Evolutionary conservation across 2,888 invertebrate genomes (phyloP), one percentile per base, ranked within the genome.

Genomic region (Anthophora plumipes): DNA sequence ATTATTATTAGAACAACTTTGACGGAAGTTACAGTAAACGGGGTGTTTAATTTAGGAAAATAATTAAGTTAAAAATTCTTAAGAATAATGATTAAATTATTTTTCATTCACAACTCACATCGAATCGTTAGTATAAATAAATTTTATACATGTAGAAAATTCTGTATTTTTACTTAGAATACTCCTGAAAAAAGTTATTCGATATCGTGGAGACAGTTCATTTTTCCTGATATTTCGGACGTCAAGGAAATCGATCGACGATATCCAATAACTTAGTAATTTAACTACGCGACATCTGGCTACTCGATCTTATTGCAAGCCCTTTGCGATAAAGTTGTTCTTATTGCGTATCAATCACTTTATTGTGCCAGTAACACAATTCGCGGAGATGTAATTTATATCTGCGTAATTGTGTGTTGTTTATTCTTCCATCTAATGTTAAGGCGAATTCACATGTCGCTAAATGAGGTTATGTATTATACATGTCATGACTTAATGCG

Each of bases 291-390:
- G 61, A 61, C 46, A 55, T 70, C 20, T 39, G 39, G 54, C 14
- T 63, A 17, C 3, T 57, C 31, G 17, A 63, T 57, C 48, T 41
- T 60, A 69, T 63, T 64, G 74, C 39, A 22, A 64, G n/a, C 22
- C n/a, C 17, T 76, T 71, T 9, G 25, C 31, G 50, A 43, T 50
- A 57, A 43, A 72, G 41, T 14, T 57, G 31, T 12, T 59, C 64
- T 59, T 64, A 73, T 72, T 72, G 48, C 76, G 73, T 72, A 57
- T 63, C 43, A 63, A 46, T 72, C 50, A 31, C 22, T 71, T 22
- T 48, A 39, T 61, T 39, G 14, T 25, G 14, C 54, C 17, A 22
- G 37, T 68, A 69, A 69, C 20, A n/a, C 46, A 75, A 20, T 63
- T 71, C 46, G 41, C 22, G 17, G 22, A 61, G 54, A 39, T 54